Evolutionary conservation across 2,113 vertebrate species (phyloP).

Genomic region (Toxotes jaculatrix): DNA sequence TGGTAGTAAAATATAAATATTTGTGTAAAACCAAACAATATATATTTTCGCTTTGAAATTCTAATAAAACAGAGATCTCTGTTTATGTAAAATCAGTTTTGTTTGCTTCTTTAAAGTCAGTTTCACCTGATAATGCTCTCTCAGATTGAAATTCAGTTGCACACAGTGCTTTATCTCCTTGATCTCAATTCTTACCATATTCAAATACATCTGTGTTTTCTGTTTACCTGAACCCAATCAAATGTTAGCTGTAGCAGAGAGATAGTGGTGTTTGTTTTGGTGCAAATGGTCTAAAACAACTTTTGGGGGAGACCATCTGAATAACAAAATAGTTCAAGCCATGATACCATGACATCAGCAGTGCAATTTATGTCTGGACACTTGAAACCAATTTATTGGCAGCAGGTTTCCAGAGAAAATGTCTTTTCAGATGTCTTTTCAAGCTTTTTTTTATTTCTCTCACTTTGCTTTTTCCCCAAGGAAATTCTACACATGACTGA

Average conservation of each 20-base stretch:
- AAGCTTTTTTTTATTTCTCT: neutral
- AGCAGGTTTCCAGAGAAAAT: neutral
- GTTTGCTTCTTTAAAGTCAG: no score
- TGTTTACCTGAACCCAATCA: neutral
- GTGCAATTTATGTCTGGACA: neutral
- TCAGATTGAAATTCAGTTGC: neutral
- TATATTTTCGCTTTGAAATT: no score
- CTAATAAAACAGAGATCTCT: no score
- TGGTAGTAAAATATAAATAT: no score
- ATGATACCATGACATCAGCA: neutral
- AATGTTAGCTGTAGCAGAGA: neutral
- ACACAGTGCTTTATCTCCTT: neutral
- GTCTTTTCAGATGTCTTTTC: neutral
- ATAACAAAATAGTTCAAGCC: neutral
- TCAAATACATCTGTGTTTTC: neutral
- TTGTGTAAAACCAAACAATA: no score
- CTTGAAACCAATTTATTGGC: neutral
- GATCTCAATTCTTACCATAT: neutral
- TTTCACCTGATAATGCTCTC: no score
- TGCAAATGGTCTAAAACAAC: neutral
- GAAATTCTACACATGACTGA: conserved; percentile 42
- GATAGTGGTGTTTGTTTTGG: neutral
- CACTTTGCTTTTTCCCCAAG: conserved; percentile 12
- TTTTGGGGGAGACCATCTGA: neutral
- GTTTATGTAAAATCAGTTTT: no score